Conservation (phyloP, 2,888 invertebrate species). For the Leucoptera coffeella region DNA sequence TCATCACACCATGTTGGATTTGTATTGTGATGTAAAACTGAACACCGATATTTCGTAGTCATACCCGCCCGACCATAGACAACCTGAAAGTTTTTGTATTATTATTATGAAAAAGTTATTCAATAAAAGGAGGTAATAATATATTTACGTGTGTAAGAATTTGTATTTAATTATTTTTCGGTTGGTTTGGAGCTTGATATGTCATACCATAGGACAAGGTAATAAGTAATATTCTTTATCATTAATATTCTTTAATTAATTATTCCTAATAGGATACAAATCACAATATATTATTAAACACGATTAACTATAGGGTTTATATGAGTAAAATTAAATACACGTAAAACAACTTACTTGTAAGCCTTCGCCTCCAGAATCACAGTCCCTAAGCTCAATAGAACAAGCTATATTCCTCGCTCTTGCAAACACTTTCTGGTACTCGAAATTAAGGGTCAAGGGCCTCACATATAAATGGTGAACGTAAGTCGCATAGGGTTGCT, state of each 20-base stretch:
- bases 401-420: slow-evolving; percentile 94
- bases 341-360: slow-evolving; percentile 57
- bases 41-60: slow-evolving; percentile 65
- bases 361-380: slow-evolving; percentile 59
- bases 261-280: too few species aligned
- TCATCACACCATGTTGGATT: slow-evolving; percentile 90
- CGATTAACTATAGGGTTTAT: background rate
- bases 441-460: slow-evolving; percentile 79
- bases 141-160: too few species aligned
- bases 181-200: too few species aligned
- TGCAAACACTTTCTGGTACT: slow-evolving; percentile 85
- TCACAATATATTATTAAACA: too few species aligned
- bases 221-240: too few species aligned
- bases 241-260: too few species aligned
- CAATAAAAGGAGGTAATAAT: too few species aligned
- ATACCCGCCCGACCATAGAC: slow-evolving; percentile 40
- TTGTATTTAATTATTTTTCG: too few species aligned
- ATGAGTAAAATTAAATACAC: background rate
- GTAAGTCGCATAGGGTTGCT: slow-evolving; percentile 78
- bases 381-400: slow-evolving; percentile 78
- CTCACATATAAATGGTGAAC: slow-evolving; percentile 90
- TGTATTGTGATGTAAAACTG: slow-evolving; percentile 85
- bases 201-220: too few species aligned
- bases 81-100: slow-evolving; percentile 20
- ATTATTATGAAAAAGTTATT: too few species aligned